Evolutionary conservation across 2,113 vertebrate species (phyloP).

Genomic region (Physeter macrocephalus): DNA sequence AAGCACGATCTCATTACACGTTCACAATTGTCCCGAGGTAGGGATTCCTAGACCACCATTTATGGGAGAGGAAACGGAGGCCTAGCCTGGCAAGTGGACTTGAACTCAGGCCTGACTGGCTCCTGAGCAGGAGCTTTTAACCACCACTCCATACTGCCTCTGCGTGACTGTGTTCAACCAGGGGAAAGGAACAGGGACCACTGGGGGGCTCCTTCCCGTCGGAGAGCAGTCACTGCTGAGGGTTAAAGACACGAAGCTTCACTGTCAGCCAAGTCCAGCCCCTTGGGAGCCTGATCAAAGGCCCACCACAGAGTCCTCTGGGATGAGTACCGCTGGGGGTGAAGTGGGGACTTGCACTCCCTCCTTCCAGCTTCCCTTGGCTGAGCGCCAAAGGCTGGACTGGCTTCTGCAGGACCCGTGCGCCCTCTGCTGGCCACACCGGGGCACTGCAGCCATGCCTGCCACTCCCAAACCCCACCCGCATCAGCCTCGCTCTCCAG

Average conservation of each 20-base stretch:
- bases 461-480: not conserved
- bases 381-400: rapidly evolving
- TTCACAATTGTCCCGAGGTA: not conserved
- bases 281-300: not conserved
- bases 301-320: not conserved
- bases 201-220: not conserved
- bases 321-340: not conserved
- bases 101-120: not conserved
- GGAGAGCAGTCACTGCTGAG: not conserved
- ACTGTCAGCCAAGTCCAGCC: not conserved
- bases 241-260: not conserved
- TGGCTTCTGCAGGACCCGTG: not conserved
- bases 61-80: not conserved
- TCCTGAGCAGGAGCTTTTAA: not conserved
- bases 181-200: not conserved
- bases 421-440: constrained; percentile 50
- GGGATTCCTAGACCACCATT: not conserved
- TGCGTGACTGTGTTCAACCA: not conserved
- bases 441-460: not conserved
- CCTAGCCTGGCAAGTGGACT: not conserved
- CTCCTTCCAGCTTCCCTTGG: not conserved
- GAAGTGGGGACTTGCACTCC: not conserved
- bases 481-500: rapidly evolving
- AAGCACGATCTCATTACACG: not conserved
- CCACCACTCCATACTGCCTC: not conserved